Percentiles rank a stretch among this genome's conserved stretches.
These are phyloP conservation scores for Orthonevra nobilis DNA, from an alignment of 2,888 invertebrate genomes.

Conservation along the genomic window DNA sequence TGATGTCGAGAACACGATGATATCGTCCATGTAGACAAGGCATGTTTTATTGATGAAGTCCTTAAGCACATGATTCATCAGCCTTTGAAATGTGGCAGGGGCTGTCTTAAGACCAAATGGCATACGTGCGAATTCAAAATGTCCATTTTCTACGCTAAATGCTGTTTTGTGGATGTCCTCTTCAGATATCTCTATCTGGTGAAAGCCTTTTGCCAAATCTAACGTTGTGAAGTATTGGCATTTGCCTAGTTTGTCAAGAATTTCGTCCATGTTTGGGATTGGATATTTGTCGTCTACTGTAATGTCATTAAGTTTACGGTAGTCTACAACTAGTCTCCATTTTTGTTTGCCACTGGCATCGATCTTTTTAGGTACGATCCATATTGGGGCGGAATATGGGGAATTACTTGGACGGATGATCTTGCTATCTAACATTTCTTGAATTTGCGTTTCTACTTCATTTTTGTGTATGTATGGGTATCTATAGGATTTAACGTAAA, in stretches of 20 bases:
- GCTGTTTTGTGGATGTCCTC: constrained; percentile 62
- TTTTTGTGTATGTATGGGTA: constrained; percentile 52
- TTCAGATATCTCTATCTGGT: constrained; percentile 62
- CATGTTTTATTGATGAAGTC: constrained; percentile 71
- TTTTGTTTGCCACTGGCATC: constrained; percentile 50
- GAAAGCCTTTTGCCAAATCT: constrained; percentile 62
- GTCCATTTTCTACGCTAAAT: constrained; percentile 43
- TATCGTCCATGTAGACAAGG: constrained; percentile 72
- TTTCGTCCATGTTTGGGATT: constrained; percentile 61
- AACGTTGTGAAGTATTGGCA: constrained; percentile 61
- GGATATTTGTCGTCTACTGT: constrained; percentile 66
- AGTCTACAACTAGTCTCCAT: constrained; percentile 63
- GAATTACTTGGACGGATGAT: constrained; percentile 45
- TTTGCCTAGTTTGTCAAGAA: constrained; percentile 44
- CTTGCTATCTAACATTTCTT: constrained; percentile 53
- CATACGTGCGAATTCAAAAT: constrained; percentile 71
- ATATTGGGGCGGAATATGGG: constrained; percentile 63
- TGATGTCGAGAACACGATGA: constrained; percentile 64
- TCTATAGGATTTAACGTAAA: constrained; percentile 35
- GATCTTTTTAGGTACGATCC: constrained; percentile 59
- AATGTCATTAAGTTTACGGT: constrained; percentile 45
- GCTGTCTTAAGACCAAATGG: constrained; percentile 78
- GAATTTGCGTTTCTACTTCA: constrained; percentile 55
- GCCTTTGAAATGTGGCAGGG: constrained; percentile 77
- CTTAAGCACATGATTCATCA: constrained; percentile 76